Base-by-base conservation (phyloP, 2,888 invertebrate species). In the Geophilus truncorum region DNA sequence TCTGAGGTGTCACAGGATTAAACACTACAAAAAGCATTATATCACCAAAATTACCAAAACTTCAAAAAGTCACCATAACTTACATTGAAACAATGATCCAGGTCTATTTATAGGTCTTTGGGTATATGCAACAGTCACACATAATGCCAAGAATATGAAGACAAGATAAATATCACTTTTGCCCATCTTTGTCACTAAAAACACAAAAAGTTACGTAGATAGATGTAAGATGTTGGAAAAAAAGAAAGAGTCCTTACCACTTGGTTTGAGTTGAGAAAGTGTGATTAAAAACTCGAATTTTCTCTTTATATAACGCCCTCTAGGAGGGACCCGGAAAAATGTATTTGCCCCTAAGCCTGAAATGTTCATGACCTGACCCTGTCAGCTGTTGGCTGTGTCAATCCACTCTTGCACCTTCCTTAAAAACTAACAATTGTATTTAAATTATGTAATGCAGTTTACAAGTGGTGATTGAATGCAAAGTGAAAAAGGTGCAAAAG, bases 21-120 rank as follows among this genome's bases (percentile, higher is more conserved):
- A 57, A 57, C 5, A 57, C 18, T 57, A 57, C n/a, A n/a, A n/a
- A n/a, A n/a, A n/a, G n/a, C n/a, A n/a, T n/a, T n/a, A n/a, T 40
- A 40, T 6, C 15, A 2, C 3, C 18, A 57, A 57, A 18, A 57
- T 7, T 51, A 51, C 6, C 15, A 9, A 51, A n/a, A 57, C 3
- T 57, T 18, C 5, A 57, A 57, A 34, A 34, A 40, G 18, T 6
- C n/a, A 6, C 9, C 12, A 70, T 15, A 15, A 78, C 6, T 78
- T 78, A 78, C 78, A 36, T 78, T 78, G 78, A n/a, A 78, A 78
- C 7, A 78, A 18, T 5, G 78, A n/a, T 78, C 36, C 36, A 21
- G 78, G 78, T 36, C 78, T 32, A 15, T 78, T 30, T 9, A 78
- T 30, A 23, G 78, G 78, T 34, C 78, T 32, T 36, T 78, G 78